phyloP scores from a whole-genome alignment of 2,797 vertebrate species.

The Craterocephalus amniculus region DNA sequence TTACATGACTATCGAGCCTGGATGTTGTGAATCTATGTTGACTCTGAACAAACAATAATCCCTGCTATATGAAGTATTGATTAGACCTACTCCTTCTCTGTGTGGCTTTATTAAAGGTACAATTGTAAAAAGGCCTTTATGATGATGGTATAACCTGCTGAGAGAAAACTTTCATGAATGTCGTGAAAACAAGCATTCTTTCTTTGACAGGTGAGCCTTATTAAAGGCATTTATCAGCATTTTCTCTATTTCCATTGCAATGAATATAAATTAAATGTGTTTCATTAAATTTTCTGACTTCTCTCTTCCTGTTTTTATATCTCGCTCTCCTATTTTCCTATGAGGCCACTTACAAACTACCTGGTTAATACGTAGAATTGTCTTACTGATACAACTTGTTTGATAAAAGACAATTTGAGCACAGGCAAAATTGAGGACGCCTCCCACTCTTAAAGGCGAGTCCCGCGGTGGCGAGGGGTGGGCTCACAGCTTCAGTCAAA shows the following conservation, averaged over 20 bases:
- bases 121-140: conserved; percentile 72
- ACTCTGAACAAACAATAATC: conserved; percentile 76
- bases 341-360: conserved; percentile 66
- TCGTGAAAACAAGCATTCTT: conserved; percentile 13
- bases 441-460: conserved; percentile 67
- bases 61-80: conserved; percentile 78
- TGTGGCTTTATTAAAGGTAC: conserved; percentile 76
- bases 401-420: conserved; percentile 68
- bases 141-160: conserved; percentile 60
- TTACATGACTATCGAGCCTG: conserved; percentile 68
- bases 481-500: conserved; percentile 78
- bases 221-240: conserved; percentile 28
- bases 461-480: conserved; percentile 64
- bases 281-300: conserved; percentile 18
- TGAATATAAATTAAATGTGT: conserved; percentile 30
- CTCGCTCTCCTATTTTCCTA: conserved; percentile 39
- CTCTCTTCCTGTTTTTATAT: not conserved
- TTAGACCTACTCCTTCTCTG: conserved; percentile 63
- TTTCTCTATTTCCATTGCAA: conserved; percentile 3
- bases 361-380: conserved; percentile 66
- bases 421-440: conserved; percentile 65
- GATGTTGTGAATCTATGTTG: conserved; percentile 69
- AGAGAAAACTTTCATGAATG: conserved; percentile 59
- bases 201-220: conserved; percentile 19
- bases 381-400: conserved; percentile 68